These are phyloP conservation scores for Drosophila pachea DNA, from an alignment of 1,140 invertebrate genomes.

Conservation along the genomic window DNA sequence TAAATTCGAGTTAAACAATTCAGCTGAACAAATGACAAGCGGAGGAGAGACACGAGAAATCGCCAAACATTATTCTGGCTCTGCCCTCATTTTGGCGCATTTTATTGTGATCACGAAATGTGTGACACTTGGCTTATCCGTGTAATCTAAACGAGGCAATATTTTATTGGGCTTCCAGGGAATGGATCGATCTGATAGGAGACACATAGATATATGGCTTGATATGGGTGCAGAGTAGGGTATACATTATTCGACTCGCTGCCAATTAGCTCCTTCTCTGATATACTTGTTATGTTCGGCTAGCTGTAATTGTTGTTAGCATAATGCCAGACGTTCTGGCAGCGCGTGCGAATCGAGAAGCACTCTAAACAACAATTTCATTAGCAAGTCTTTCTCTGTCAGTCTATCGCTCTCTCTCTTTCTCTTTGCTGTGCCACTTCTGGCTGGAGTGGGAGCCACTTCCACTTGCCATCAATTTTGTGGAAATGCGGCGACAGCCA, in stretches of 20 bases:
- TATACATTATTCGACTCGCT: not conserved
- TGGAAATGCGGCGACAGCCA: not conserved
- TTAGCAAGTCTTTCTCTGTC: slow-evolving; percentile 24
- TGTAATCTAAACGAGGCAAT: not conserved
- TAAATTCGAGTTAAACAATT: slow-evolving; percentile 24
- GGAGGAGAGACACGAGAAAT: slow-evolving; percentile 15
- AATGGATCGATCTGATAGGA: not conserved
- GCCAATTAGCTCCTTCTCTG: not conserved
- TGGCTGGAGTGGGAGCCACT: not conserved
- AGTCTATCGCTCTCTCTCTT: not conserved
- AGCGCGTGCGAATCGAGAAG: slow-evolving; percentile 30
- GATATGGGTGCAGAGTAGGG: not conserved
- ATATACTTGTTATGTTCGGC: slow-evolving; percentile 5
- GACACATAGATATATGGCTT: not conserved
- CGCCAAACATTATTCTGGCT: slow-evolving; percentile 18
- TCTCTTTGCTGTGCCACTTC: slow-evolving; percentile 23
- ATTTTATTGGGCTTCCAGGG: not conserved
- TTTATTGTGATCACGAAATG: not conserved
- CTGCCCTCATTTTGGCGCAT: not conserved
- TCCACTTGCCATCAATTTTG: slow-evolving; percentile 5
- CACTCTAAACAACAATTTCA: slow-evolving; percentile 36
- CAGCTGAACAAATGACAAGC: slow-evolving; percentile 33
- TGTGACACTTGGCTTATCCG: not conserved
- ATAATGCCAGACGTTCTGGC: slow-evolving; percentile 39
- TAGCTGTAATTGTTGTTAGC: slow-evolving; percentile 37